These are phyloP conservation scores for Patella pellucida DNA, from an alignment of 2,888 invertebrate genomes.

Conservation along the genomic window DNA sequence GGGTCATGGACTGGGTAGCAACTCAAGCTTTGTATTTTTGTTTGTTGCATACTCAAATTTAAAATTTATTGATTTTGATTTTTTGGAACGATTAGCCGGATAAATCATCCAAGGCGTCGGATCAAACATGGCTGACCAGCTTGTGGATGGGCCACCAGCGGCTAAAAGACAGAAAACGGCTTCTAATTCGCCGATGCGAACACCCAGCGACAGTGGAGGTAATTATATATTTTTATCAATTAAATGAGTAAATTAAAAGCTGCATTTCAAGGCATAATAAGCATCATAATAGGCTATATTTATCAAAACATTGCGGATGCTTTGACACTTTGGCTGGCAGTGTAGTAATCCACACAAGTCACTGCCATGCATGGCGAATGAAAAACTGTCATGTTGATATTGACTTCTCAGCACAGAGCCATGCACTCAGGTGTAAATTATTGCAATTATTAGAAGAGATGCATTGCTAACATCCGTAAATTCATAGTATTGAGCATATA, in stretches of 20 bases:
- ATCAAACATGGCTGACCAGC: constrained; percentile 88
- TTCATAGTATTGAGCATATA: no score
- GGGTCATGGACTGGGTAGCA: constrained; percentile 5
- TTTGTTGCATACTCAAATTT: not conserved
- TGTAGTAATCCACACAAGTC: no score
- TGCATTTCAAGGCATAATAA: no score
- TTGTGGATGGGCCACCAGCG: constrained; percentile 95
- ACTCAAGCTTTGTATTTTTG: not conserved
- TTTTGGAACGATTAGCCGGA: constrained; percentile 7
- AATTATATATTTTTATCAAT: constrained; percentile 29
- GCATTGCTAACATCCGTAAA: no score
- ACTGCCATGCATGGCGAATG: no score
- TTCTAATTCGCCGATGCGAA: constrained; percentile 53
- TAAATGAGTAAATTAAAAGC: constrained; percentile 5
- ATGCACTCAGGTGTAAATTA: no score
- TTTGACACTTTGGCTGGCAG: no score
- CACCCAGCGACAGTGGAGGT: constrained; percentile 61
- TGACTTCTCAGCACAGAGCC: no score
- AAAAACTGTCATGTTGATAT: no score
- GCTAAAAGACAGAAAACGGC: constrained; percentile 92
- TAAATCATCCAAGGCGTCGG: constrained; percentile 15
- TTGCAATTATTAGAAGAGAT: no score
- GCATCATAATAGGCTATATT: no score
- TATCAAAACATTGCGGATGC: no score
- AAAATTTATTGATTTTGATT: constrained; percentile 7